Evolutionary conservation across 2,888 invertebrate genomes (phyloP).

Genomic region (Mactromeris polynyma): DNA sequence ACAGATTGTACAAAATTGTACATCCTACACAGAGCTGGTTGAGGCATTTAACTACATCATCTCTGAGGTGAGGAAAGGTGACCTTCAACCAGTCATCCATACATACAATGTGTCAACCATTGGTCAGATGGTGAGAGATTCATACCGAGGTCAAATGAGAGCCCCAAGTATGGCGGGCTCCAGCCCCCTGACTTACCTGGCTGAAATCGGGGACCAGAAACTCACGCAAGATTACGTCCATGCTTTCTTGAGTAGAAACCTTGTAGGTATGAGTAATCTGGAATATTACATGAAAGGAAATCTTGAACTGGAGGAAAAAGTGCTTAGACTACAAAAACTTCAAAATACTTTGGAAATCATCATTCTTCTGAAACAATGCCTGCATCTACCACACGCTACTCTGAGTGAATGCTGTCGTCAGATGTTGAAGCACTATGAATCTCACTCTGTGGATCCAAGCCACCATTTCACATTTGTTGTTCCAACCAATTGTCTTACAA

Average conservation of each 20-base stretch:
- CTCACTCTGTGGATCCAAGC: conserved; percentile 49
- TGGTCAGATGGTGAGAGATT: conserved; percentile 81
- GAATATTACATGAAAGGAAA: conserved; percentile 67
- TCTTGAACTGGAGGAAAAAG: conserved; percentile 66
- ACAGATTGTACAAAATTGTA: conserved; percentile 74
- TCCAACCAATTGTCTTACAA: conserved; percentile 67
- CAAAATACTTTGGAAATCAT: conserved; percentile 81
- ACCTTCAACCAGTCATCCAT: conserved; percentile 80
- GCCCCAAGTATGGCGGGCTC: conserved; percentile 75
- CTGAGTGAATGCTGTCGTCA: conserved; percentile 73
- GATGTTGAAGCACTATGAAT: conserved; percentile 77
- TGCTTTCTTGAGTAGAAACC: conserved; percentile 77
- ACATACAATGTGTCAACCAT: conserved; percentile 81
- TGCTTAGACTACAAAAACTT: conserved; percentile 74
- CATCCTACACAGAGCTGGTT: conserved; percentile 75
- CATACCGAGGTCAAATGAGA: conserved; percentile 78
- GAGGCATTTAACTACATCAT: conserved; percentile 75
- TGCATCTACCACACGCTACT: conserved; percentile 73
- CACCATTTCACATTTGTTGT: conserved; percentile 76
- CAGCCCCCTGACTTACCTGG: conserved; percentile 78
- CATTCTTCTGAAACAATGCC: conserved; percentile 76
- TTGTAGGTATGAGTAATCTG: conserved; percentile 74
- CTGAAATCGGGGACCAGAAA: conserved; percentile 83
- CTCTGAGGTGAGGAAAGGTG: conserved; percentile 74
- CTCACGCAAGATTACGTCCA: conserved; percentile 79